Percentiles rank a stretch among this genome's conserved stretches.
Conservation (phyloP, 2,888 invertebrate species). For the Mellilla xanthometata region DNA sequence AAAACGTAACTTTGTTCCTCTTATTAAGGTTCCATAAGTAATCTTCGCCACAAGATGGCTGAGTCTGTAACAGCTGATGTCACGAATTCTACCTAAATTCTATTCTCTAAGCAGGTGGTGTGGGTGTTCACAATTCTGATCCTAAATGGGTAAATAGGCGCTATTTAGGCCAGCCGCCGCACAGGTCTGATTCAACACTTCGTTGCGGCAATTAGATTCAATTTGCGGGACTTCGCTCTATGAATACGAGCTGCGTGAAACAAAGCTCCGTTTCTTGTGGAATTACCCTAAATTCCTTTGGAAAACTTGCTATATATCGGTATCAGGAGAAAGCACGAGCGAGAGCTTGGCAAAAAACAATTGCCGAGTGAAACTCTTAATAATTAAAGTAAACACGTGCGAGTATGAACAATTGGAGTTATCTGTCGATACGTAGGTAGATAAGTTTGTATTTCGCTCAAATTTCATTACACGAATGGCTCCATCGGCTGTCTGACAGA, state of each 20-base stretch:
- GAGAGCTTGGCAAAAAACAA: slow-evolving; percentile 17
- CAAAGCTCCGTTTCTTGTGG: slow-evolving; percentile 64
- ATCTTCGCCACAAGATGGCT: slow-evolving; percentile 34
- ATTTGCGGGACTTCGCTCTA: slow-evolving; percentile 67
- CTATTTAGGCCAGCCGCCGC: slow-evolving; percentile 70
- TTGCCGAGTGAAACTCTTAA: slow-evolving; percentile 19
- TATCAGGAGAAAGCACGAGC: slow-evolving; percentile 38
- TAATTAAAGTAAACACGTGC: slow-evolving; percentile 20
- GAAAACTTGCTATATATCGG: slow-evolving; percentile 39
- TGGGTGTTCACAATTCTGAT: slow-evolving; percentile 65
- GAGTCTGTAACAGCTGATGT: slow-evolving; percentile 51
- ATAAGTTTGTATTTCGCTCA: slow-evolving; percentile 24
- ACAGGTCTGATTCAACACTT: slow-evolving; percentile 78
- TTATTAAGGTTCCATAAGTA: slow-evolving; percentile 24
- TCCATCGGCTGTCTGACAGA: slow-evolving; percentile 46
- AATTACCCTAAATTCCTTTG: slow-evolving; percentile 52
- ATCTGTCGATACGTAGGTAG: slow-evolving; percentile 21
- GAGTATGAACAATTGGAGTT: slow-evolving; percentile 16
- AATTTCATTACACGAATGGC: slow-evolving; percentile 61
- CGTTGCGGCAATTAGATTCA: slow-evolving; percentile 80
- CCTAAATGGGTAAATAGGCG: slow-evolving; percentile 75
- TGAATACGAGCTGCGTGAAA: slow-evolving; percentile 62
- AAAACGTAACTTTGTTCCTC: slow-evolving; percentile 26
- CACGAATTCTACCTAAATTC: slow-evolving; percentile 48
- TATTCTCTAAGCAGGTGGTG: slow-evolving; percentile 68